A percentile compares a stretch with the other conserved stretches of the same genome.
Conservation (phyloP, 1,140 invertebrate species). For the Musca vetustissima region DNA sequence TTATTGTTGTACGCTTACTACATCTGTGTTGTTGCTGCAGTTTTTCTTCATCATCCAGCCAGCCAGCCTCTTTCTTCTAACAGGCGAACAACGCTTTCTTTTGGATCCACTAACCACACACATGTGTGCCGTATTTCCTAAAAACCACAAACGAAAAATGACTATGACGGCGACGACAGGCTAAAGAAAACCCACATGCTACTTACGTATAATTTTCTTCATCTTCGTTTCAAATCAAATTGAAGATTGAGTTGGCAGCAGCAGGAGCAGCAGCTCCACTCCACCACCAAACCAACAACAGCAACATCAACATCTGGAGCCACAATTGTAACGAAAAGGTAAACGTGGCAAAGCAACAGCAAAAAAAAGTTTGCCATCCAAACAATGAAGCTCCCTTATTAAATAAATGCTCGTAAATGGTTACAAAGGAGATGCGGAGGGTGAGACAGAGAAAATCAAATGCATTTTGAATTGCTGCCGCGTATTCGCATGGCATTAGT, state of each 20-base stretch:
- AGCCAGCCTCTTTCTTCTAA: too few species aligned
- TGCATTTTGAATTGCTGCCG: too few species aligned
- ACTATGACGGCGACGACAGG: background rate
- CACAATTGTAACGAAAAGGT: background rate
- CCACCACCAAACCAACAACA: too few species aligned
- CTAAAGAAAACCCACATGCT: conserved; percentile 7
- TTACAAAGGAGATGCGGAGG: too few species aligned
- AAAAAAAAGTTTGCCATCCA: background rate
- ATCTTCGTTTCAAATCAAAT: conserved; percentile 21
- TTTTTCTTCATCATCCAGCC: too few species aligned
- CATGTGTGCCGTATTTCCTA: background rate
- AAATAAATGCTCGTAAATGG: background rate
- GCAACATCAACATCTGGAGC: background rate
- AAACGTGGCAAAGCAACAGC: background rate
- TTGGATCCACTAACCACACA: background rate
- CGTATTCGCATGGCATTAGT: too few species aligned
- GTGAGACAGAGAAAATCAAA: too few species aligned
- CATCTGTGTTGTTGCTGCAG: too few species aligned
- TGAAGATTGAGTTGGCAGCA: background rate
- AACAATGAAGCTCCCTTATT: conserved; percentile 11
- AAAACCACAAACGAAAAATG: conserved; percentile 19
- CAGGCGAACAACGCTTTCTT: too few species aligned
- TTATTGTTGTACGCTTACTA: conserved; percentile 3
- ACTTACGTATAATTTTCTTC: conserved; percentile 16
- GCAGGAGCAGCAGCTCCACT: background rate